Evolutionary conservation across 2,888 invertebrate species (phyloP), one percentile per base, ranked within the genome.

Genomic region (Saturnia japonica): DNA sequence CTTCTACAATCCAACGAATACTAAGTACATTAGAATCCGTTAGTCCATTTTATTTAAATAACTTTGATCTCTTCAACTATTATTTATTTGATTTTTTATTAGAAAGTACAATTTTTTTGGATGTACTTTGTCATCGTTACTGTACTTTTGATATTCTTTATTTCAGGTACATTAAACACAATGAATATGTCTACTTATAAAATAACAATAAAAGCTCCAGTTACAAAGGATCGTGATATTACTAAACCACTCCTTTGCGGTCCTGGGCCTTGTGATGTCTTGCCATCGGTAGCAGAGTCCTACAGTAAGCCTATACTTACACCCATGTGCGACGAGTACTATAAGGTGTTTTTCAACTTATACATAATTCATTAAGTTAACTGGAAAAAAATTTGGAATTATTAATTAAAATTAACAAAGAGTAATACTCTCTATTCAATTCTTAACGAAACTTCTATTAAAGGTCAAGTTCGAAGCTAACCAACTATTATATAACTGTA

Each of bases 191-290:
- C 80, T 14, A 75, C 75, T 6, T 71, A 80, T 12, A 85, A 85
- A 45, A 75, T 90, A 51, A 76, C 74, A 62, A 83, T 93, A 1
- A 77, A 85, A 16, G 85, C 85, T 1, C 93, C 93, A 0, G 80
- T 71, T 42, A 89, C 93, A 51, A 78, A 77, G 42, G 91, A 91
- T 68, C 85, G 93, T 0, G 74, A 82, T 14, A 80, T 89, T 51
- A 77, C 74, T 14, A 87, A 88, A 72, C 89, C 89, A 0, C 74
- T 87, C 40, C 76, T 93, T 6, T 93, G 93, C 75, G 93, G 93
- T 0, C 91, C 94, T 0, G 94, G 94, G 0, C 93, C 94, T 0
- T 81, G 85, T 47, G 88, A 93, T 70, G 70, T 91, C 2, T 89
- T 87, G 85, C 93, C 93, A 0, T 92, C 93, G 0, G 91, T 93